Evolutionary conservation across 2,888 invertebrate genomes (phyloP).

Genomic region (Perdita meconis): DNA sequence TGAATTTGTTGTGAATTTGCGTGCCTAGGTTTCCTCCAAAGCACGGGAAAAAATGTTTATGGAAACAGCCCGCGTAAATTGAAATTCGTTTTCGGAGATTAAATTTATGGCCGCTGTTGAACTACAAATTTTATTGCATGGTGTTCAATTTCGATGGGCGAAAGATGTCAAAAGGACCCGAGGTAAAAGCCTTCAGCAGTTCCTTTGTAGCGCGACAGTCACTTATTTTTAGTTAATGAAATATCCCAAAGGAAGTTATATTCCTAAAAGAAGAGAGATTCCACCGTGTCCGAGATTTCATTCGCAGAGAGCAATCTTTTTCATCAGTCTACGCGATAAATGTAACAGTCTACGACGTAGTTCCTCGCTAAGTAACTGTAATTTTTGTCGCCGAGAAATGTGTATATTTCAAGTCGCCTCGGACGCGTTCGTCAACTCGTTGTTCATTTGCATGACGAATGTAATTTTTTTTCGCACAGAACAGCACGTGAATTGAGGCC

Average conservation of each 20-base stretch:
- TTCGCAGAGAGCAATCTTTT: too few species aligned
- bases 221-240: too few species aligned
- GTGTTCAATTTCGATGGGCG: too few species aligned
- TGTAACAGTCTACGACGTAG: not conserved
- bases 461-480: not conserved
- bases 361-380: not conserved
- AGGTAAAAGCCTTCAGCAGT: too few species aligned
- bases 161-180: too few species aligned
- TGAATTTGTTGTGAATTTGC: constrained; percentile 29
- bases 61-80: not conserved
- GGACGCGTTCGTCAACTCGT: not conserved
- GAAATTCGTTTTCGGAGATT: not conserved
- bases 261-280: too few species aligned
- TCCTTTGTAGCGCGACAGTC: too few species aligned
- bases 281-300: too few species aligned
- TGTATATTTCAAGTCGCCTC: not conserved
- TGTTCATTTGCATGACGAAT: constrained; percentile 37
- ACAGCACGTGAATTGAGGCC: constrained; percentile 10
- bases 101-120: not conserved
- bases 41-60: not conserved
- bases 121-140: too few species aligned
- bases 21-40: constrained; percentile 8
- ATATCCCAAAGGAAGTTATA: too few species aligned
- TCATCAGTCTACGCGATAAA: not conserved
- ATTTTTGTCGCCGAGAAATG: not conserved